Evolutionary conservation across 2,797 vertebrate species (phyloP), one percentile per base, ranked within the genome.

Genomic region (Alectoris magna): DNA sequence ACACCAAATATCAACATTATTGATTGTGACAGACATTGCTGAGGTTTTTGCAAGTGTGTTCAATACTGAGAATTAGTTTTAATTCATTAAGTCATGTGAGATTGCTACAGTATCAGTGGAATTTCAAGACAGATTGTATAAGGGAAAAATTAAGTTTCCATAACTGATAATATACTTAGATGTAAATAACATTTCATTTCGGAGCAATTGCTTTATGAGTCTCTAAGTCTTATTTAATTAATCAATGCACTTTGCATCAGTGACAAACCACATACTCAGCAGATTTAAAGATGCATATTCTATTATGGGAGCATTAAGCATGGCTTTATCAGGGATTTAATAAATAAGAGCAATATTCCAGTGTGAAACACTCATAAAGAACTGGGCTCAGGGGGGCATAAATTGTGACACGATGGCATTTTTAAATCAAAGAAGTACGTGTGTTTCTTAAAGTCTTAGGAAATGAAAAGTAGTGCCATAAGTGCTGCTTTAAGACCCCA

Each of bases 181-280:
- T 84, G 92, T 94, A 97, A 96, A 96, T 94, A 97, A 93, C 86
- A 43, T 91, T 93, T 94, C 86, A 93, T 91, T 95, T 76, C 38
- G 56, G 63, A 94, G 82, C 85, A 90, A 95, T 91, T 88, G 70
- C 86, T 96, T 91, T 79, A 90, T 69, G 81, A 94, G 87, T 69
- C 95, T 87, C 94, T 91, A 59, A 84, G 91, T 95, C 93, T 96
- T 85, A 93, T 95, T 95, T 96, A 94, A 97, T 97, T 97, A 95
- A 97, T 94, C 91, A 92, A 75, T 41, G 70, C 89, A 90, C 55
- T 93, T 79, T 93, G 91, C 91, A 78, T 81, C 91, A 48, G 86
- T 88, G 83, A 90, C 91, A 88, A 91, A 84, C 66, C 19, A 68
- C 91, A 39, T 43, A 84, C 44, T 87, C 94, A 95, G 92, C 92